These are phyloP conservation scores for Platichthys flesus DNA, from an alignment of 2,113 vertebrate genomes.

Conservation along the genomic window DNA sequence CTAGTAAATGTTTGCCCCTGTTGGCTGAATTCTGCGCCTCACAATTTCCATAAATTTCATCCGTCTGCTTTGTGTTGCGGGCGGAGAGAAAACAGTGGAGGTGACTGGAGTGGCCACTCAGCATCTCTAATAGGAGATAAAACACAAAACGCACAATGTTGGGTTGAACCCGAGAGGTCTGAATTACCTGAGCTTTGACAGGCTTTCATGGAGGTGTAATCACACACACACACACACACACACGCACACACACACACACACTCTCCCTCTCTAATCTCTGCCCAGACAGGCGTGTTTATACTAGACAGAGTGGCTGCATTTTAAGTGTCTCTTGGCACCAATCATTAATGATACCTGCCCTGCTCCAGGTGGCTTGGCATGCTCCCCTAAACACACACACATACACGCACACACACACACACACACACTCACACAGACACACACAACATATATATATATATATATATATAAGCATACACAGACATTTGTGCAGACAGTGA, in stretches of 20 bases:
- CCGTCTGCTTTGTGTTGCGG: background rate
- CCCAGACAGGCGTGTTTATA: constrained; percentile 75
- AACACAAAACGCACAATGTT: background rate
- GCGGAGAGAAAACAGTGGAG: background rate
- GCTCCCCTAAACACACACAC: constrained; percentile 8
- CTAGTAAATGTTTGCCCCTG: background rate
- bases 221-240: constrained; percentile 31
- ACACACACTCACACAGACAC: constrained; percentile 12
- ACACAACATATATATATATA: background rate
- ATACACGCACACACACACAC: constrained; percentile 17
- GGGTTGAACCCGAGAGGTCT: background rate
- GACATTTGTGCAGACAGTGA: background rate
- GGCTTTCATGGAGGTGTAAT: background rate
- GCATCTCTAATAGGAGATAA: background rate
- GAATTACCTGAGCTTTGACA: background rate
- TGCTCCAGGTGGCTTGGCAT: constrained; percentile 69
- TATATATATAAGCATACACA: constrained; percentile 6
- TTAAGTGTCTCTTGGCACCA: constrained; percentile 77
- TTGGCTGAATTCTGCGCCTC: background rate
- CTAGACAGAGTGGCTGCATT: constrained; percentile 75
- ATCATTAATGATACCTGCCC: constrained; percentile 72
- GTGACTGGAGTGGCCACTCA: background rate
- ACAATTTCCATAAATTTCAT: background rate
- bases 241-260: constrained; percentile 23
- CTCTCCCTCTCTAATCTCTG: constrained; percentile 42